Evolutionary conservation across 2,797 vertebrate species (phyloP), one percentile per base, ranked within the genome.

Genomic region (Sylvilagus floridanus): DNA sequence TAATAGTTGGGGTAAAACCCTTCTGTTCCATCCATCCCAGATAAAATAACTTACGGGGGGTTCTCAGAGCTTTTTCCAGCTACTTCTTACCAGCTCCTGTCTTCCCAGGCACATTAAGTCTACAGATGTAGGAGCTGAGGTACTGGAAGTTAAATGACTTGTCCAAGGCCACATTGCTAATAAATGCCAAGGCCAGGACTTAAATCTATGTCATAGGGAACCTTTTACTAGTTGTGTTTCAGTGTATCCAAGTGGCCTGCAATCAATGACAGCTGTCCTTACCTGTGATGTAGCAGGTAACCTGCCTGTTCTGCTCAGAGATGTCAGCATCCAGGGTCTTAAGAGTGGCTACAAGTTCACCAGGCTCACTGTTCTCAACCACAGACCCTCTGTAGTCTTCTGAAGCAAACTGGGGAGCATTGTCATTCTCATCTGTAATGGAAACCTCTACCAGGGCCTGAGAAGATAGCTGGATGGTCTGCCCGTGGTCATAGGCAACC

Each of bases 211-310:
- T 60, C 63, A 77, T 78, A 71, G 24, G 35, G 26, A 13, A 47
- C 50, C 14, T 91, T 78, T 84, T 83, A 5, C n/a, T 89, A 22
- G 30, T 42, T 24, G 16, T 66, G 88, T 84, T 66, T 35, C 35
- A 82, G 4, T 4, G 9, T 7, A 65, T 10, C 19, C 62, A 14
- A n/a, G n/a, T 65, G 47, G 47, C 32, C 50, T 68, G 5, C 16
- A 9, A 63, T 52, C 62, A 16, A 42, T 42, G 54, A n/a, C 17
- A 62, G 37, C 2, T 52, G 19, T 37, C 24, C 99, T 98, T 97
- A 99, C 99, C 99, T 97, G 99, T 99, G 96, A 99, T 99, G 97
- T 99, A 99, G 97, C 99, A 99, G 0, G 98, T 99, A 97, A 99
- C 98, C 0, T 99, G 98, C 28, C 99, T 99, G 97, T 99, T 99